These are phyloP conservation scores for Arizona elegans DNA, from an alignment of 2,113 vertebrate species.

Conservation along the genomic window DNA sequence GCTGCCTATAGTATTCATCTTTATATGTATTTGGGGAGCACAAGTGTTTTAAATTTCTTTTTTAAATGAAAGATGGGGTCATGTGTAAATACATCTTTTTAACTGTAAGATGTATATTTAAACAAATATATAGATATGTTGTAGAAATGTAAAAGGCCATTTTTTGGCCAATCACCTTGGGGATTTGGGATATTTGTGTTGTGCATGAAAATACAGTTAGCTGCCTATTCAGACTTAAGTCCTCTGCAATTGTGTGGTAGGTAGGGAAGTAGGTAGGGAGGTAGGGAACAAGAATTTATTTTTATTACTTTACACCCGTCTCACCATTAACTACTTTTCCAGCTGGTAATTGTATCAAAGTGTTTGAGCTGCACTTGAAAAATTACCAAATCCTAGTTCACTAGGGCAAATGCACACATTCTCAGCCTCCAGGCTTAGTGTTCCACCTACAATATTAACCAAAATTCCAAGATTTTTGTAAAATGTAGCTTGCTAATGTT, in stretches of 20 bases:
- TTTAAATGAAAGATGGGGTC: background rate
- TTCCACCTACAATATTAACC: background rate
- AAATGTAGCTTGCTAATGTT: background rate
- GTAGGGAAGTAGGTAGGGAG: background rate
- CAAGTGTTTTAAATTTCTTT: background rate
- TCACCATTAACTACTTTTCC: background rate
- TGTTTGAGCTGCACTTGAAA: background rate
- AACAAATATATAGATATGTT: background rate
- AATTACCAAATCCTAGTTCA: background rate
- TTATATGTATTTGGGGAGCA: background rate
- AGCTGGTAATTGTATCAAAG: background rate
- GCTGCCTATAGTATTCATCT: background rate
- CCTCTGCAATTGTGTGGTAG: background rate
- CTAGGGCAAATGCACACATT: background rate
- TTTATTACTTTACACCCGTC: background rate
- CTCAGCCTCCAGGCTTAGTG: background rate
- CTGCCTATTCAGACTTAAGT: background rate
- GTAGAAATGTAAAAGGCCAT: background rate
- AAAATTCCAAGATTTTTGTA: background rate
- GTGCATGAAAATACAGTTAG: background rate
- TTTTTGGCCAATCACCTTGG: background rate
- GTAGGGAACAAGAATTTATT: background rate
- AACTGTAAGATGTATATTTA: background rate
- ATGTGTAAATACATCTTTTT: background rate
- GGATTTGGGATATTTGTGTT: background rate